Conservation (phyloP, 2,888 invertebrate genomes). For the Mimachlamys varia region DNA sequence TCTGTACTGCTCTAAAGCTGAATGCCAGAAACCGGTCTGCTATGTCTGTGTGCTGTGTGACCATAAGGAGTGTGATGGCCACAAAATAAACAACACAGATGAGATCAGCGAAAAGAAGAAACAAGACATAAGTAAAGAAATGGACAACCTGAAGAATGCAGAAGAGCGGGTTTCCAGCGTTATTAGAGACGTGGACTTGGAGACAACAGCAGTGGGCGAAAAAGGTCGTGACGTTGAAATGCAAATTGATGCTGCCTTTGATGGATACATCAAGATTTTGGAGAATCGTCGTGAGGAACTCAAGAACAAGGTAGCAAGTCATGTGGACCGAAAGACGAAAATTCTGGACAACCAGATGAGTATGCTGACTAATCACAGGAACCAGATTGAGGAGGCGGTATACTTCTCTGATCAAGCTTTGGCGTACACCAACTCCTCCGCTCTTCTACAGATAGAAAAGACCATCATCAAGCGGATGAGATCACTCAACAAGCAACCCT, state of each 20-base stretch:
- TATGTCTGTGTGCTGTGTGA: constrained; percentile 49
- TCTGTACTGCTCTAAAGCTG: constrained; percentile 47
- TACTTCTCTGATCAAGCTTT: constrained; percentile 50
- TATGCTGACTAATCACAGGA: constrained; percentile 41
- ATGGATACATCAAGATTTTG: constrained; percentile 40
- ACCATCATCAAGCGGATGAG: constrained; percentile 44
- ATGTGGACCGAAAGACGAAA: constrained; percentile 39
- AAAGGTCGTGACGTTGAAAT: constrained; percentile 38
- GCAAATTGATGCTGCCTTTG: constrained; percentile 48
- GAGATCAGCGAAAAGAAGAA: not conserved
- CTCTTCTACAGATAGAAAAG: constrained; percentile 49
- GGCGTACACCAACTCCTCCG: constrained; percentile 48
- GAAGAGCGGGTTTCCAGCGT: constrained; percentile 38
- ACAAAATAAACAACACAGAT: constrained; percentile 35
- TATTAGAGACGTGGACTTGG: constrained; percentile 34
- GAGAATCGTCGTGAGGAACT: constrained; percentile 40
- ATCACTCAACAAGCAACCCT: constrained; percentile 36
- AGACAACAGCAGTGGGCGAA: constrained; percentile 29
- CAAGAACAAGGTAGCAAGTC: constrained; percentile 39
- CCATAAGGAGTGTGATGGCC: constrained; percentile 40
- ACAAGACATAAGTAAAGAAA: constrained; percentile 32
- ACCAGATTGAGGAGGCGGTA: constrained; percentile 43
- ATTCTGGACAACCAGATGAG: constrained; percentile 43
- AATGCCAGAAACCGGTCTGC: constrained; percentile 52
- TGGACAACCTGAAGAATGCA: constrained; percentile 23